Evolutionary conservation across 2,888 invertebrate species (phyloP), one percentile per base, ranked within the genome.

Genomic region (Serripes groenlandicus): DNA sequence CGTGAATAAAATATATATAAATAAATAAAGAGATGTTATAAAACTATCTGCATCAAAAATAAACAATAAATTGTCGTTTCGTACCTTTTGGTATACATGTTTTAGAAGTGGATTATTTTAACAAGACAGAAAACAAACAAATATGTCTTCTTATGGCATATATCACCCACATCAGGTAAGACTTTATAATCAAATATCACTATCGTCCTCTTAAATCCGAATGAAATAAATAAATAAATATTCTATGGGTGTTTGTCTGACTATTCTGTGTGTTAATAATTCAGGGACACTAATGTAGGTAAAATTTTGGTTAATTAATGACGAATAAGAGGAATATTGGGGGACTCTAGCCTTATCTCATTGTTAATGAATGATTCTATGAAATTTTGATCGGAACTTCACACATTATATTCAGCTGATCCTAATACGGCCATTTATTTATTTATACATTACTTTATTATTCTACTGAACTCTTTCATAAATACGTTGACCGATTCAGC

Each of bases 131-230:
- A 28, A 58, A 71, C 32, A 71, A 9, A n/a, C 62, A 28, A 64
- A 68, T 64, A 85, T 85, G 85, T 85, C 85, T 35, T 85, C 82
- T 21, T 85, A 85, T 82, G 85, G 85, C 37, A 68, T 85, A 26
- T 85, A 85, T 60, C 85, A 82, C n/a, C 84, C 76, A 28, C 85
- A 85, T 56, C 85, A 85, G 85, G 85, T 85, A 78, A 76, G 85
- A 49, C 54, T 26, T 66, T 23, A 42, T 32, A 42, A 28, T 66
- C 42, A 42, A 9, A 35, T 42, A 18, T 66, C n/a, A 15, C 28
- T 28, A 32, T 42, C 21, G 42, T 66, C 66, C 34, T 42, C 66
- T 66, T 42, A 35, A 66, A 66, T 34, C 15, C 15, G 7, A 49
- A 49, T 1, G 7, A 42, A 42, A 66, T 66, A 66, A 66, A 66